Percentiles rank a stretch among this genome's conserved stretches.
These are phyloP conservation scores for Dreissena polymorpha DNA, from an alignment of 1,140 invertebrate genomes.

Conservation along the genomic window DNA sequence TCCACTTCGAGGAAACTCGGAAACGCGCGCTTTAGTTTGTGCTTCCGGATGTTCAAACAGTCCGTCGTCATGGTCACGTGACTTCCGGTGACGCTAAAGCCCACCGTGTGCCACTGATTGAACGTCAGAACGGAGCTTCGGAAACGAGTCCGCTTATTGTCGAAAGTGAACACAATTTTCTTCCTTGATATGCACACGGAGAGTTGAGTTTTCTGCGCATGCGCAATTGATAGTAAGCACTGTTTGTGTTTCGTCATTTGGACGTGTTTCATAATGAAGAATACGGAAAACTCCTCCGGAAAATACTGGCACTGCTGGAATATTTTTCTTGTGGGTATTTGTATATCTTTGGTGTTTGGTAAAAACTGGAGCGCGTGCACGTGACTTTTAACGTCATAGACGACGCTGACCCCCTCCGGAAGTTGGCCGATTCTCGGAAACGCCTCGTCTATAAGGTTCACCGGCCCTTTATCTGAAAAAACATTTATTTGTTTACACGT, in stretches of 20 bases:
- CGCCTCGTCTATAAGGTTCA: slow-evolving; percentile 66
- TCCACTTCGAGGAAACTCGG: slow-evolving; percentile 66
- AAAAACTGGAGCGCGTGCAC: slow-evolving; percentile 71
- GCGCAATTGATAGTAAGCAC: slow-evolving; percentile 66
- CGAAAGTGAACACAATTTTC: slow-evolving; percentile 70
- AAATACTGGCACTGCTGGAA: slow-evolving; percentile 69
- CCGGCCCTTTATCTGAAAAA: slow-evolving; percentile 65
- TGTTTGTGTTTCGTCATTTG: slow-evolving; percentile 55
- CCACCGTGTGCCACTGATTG: slow-evolving; percentile 73
- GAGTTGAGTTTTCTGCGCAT: slow-evolving; percentile 54
- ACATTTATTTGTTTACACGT: not conserved
- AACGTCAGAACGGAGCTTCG: slow-evolving; percentile 62
- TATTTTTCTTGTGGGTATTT: slow-evolving; percentile 61
- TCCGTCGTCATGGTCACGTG: slow-evolving; percentile 70
- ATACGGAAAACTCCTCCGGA: slow-evolving; percentile 76
- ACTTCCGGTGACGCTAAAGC: slow-evolving; percentile 69
- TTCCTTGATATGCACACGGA: slow-evolving; percentile 64
- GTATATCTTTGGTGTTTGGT: slow-evolving; percentile 57
- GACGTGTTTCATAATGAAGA: slow-evolving; percentile 69
- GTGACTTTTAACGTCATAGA: slow-evolving; percentile 69
- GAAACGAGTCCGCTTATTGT: slow-evolving; percentile 66
- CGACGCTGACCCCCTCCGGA: slow-evolving; percentile 69
- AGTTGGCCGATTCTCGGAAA: slow-evolving; percentile 64
- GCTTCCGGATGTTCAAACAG: slow-evolving; percentile 61
- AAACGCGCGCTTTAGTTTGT: slow-evolving; percentile 62